These are phyloP conservation scores for Stigmatopora argus DNA, from an alignment of 2,113 vertebrate species.

Conservation along the genomic window DNA sequence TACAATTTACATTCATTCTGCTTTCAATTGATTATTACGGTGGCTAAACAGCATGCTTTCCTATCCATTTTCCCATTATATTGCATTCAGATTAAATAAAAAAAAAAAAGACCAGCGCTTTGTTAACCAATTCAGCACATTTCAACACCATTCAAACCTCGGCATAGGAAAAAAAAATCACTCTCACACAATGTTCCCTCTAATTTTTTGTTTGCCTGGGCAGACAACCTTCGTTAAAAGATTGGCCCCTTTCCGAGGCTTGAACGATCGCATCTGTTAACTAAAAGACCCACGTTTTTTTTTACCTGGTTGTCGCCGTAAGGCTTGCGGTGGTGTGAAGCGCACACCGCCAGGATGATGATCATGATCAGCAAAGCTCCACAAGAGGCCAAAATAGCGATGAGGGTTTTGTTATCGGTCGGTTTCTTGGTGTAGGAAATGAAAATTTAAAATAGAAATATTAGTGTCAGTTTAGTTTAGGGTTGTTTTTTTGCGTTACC, in stretches of 20 bases:
- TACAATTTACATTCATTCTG: no score
- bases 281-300: not conserved
- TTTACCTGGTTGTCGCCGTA: slow-evolving; percentile 70
- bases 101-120: no score
- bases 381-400: slow-evolving; percentile 65
- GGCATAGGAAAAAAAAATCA: no score
- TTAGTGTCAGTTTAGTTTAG: not conserved
- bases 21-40: no score
- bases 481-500: not conserved
- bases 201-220: no score
- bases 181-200: no score
- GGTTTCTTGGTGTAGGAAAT: slow-evolving; percentile 25
- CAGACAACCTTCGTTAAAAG: no score
- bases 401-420: slow-evolving; percentile 51
- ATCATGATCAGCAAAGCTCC: slow-evolving; percentile 67
- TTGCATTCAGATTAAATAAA: no score
- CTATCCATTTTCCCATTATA: no score
- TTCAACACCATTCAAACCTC: no score
- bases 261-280: not conserved
- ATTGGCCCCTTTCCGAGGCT: not conserved
- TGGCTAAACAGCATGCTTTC: no score
- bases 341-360: slow-evolving; percentile 51
- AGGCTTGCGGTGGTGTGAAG: slow-evolving; percentile 60
- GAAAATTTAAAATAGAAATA: not conserved
- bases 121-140: no score